Evolutionary conservation across 2,888 invertebrate genomes (phyloP).

Genomic region (Aricia artaxerxes): DNA sequence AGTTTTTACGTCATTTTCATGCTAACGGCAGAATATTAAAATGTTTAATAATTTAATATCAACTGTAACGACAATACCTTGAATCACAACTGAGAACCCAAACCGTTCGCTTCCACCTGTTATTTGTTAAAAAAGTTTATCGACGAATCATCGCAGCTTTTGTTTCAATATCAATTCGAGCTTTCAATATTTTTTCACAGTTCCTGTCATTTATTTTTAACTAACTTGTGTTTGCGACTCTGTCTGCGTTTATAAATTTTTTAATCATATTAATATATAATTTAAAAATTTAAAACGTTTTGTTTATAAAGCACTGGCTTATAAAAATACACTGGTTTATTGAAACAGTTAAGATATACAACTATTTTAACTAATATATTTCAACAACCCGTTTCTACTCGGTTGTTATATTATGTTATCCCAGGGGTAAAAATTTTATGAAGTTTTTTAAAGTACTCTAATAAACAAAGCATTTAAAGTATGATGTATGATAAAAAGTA

Average conservation of each 20-base stretch:
- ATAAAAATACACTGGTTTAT: background rate
- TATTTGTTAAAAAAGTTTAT: conserved; percentile 24
- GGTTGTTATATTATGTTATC: too few relatives aligned
- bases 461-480: too few relatives aligned
- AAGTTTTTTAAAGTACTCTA: too few relatives aligned
- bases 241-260: background rate
- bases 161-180: conserved; percentile 12
- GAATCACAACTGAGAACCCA: background rate
- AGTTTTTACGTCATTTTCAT: too few relatives aligned
- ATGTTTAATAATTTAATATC: background rate
- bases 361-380: background rate
- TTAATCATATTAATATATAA: too few relatives aligned
- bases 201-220: background rate
- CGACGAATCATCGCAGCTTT: background rate
- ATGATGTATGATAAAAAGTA: too few relatives aligned
- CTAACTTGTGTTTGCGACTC: background rate
- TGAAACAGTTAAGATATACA: background rate
- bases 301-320: background rate
- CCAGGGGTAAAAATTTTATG: too few relatives aligned
- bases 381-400: background rate
- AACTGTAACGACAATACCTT: background rate
- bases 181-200: background rate
- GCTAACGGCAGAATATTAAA: too few relatives aligned
- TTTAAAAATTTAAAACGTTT: background rate
- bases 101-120: conserved; percentile 4